Conservation (phyloP, 1,140 invertebrate species). For the Drosophila persimilis region DNA sequence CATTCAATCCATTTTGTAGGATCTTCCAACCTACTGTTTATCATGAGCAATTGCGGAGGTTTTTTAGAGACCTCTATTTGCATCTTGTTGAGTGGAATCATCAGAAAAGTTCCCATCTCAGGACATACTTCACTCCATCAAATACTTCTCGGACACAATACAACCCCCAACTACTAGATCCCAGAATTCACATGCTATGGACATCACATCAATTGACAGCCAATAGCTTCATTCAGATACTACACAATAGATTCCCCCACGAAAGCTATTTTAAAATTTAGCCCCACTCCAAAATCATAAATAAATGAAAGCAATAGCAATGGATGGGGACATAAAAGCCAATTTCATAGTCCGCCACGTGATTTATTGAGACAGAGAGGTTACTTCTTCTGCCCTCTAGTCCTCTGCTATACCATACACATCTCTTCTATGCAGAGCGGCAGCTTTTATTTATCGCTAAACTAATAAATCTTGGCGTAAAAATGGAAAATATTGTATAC, state of each 20-base stretch:
- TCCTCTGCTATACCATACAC: background rate
- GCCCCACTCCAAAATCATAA: constrained; percentile 49
- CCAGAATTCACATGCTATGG: constrained; percentile 16
- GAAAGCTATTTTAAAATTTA: constrained; percentile 46
- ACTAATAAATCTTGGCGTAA: constrained; percentile 70
- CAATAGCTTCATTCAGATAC: constrained; percentile 44
- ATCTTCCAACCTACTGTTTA: too few relatives aligned
- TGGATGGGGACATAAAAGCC: constrained; percentile 59
- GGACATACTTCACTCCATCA: too few relatives aligned
- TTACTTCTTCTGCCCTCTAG: constrained; percentile 16
- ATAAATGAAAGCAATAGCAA: constrained; percentile 47
- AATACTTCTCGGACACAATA: too few relatives aligned
- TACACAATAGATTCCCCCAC: constrained; percentile 48
- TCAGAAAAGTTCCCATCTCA: too few relatives aligned
- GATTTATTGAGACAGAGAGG: constrained; percentile 51
- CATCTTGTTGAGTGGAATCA: background rate
- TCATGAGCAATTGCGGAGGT: too few relatives aligned
- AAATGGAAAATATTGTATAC: constrained; percentile 68
- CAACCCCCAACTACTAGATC: too few relatives aligned
- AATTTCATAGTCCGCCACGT: constrained; percentile 56
- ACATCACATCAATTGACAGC: constrained; percentile 41
- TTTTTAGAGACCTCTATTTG: too few relatives aligned
- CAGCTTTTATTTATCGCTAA: constrained; percentile 64
- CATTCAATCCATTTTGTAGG: too few relatives aligned
- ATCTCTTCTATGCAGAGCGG: constrained; percentile 38